phyloP scores from a whole-genome alignment of 1,140 invertebrate genomes.

The Drosophila melanogaster region Release_6_plus_ISO1_MT NT_033777.3:22985501-22986000 shows the following conservation, averaged over 20 bases:
- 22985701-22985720: no score
- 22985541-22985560: constrained; percentile 78
- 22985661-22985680: no score
- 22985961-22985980: constrained; percentile 81
- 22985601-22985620: constrained; percentile 21
- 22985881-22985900: constrained; percentile 43
- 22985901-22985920: constrained; percentile 7
- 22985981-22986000: constrained; percentile 78
- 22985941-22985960: constrained; percentile 71
- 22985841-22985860: background rate
- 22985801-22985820: no score
- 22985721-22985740: no score
- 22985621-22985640: background rate
- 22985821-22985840: no score
- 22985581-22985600: background rate
- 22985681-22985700: background rate
- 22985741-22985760: no score
- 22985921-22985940: constrained; percentile 25
- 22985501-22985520: constrained; percentile 31
- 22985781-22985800: no score
- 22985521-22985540: constrained; percentile 68
- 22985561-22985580: constrained; percentile 31
- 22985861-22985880: constrained; percentile 7
- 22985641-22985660: background rate
- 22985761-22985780: no score